A percentile compares a stretch with the other conserved stretches of the same genome.
phyloP scores from a whole-genome alignment of 2,113 vertebrate genomes.

The Aviceda subcristata region DNA sequence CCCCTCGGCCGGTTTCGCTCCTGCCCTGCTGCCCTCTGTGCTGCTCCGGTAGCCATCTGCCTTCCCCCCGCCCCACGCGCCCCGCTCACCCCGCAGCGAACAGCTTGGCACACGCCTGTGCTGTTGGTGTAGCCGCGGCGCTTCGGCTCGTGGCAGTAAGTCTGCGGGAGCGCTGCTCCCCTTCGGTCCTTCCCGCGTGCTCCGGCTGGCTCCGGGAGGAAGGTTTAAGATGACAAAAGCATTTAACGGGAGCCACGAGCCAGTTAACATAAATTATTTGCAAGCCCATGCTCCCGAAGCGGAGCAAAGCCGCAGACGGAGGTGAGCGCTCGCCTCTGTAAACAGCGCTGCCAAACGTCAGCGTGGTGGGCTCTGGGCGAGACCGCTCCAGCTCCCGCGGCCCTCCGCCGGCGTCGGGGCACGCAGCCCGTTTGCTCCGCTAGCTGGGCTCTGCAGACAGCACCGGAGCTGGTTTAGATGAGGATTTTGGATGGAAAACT shows the following conservation, averaged over 20 bases:
- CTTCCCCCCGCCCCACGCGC: neutral
- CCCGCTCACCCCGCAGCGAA: neutral
- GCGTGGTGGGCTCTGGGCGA: neutral
- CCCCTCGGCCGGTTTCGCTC: neutral
- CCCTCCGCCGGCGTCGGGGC: neutral
- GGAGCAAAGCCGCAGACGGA: neutral
- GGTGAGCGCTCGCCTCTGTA: neutral
- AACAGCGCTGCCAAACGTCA: neutral
- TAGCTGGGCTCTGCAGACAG: neutral
- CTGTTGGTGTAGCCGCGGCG: accelerated
- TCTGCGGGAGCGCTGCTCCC: neutral
- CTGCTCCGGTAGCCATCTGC: neutral
- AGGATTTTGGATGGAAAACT: neutral
- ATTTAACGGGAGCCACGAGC: neutral
- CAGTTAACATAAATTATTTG: neutral
- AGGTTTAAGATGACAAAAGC: neutral
- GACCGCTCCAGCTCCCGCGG: neutral
- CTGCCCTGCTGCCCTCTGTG: neutral
- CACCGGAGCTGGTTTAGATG: neutral
- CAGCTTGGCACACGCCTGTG: accelerated
- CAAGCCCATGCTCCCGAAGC: neutral
- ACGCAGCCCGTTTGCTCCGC: neutral
- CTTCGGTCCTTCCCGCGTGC: neutral
- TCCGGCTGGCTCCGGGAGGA: neutral
- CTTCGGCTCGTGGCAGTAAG: neutral